These are phyloP conservation scores for Subacronicta megacephala DNA, from an alignment of 2,888 invertebrate species.

Conservation along the genomic window DNA sequence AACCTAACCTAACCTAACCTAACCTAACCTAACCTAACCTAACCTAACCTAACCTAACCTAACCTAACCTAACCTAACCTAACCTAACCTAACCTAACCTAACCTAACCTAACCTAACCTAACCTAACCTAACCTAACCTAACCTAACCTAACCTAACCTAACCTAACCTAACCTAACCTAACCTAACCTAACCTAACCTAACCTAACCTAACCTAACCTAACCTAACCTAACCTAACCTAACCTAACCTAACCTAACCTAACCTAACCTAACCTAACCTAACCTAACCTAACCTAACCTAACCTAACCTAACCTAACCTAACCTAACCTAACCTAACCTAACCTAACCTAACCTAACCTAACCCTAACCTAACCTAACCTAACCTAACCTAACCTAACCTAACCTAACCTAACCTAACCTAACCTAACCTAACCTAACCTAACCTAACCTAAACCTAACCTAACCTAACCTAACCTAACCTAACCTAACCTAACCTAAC, in stretches of 20 bases:
- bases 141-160: constrained; percentile 13
- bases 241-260: constrained; percentile 16
- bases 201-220: constrained; percentile 14
- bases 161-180: constrained; percentile 14
- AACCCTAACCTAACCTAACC: constrained; percentile 26
- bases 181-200: constrained; percentile 15
- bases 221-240: constrained; percentile 16
- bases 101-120: constrained; percentile 18
- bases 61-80: constrained; percentile 26
- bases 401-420: constrained; percentile 26
- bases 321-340: constrained; percentile 26
- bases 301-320: constrained; percentile 26
- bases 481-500: constrained; percentile 26
- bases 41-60: constrained; percentile 26
- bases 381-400: constrained; percentile 26
- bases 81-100: constrained; percentile 26
- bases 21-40: constrained; percentile 26
- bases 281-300: constrained; percentile 25
- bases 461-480: constrained; percentile 26
- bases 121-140: constrained; percentile 17
- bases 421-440: constrained; percentile 26
- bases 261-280: constrained; percentile 22
- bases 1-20: constrained; percentile 26
- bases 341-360: constrained; percentile 26
- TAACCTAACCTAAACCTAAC: constrained; percentile 25